Evolutionary conservation across 2,113 vertebrate species (phyloP), one percentile per base, ranked within the genome.

Genomic region (Danio rerio): DNA sequence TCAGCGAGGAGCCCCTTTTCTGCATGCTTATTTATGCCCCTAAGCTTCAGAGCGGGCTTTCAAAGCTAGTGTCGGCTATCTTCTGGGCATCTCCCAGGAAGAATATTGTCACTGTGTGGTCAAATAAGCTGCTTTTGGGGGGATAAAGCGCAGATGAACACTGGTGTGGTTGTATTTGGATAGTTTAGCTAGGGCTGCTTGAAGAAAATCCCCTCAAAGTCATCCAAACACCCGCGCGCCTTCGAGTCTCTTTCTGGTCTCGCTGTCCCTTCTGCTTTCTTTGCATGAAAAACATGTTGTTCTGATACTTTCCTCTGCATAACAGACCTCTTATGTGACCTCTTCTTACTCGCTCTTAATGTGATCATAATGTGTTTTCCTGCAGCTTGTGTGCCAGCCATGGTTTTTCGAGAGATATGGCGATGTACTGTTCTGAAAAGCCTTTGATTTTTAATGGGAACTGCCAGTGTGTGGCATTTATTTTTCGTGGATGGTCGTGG

Each of bases 81-180:
- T 86, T 71, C 56, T 52, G 70, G 63, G 81, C 86, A 89, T 92
- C 90, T 92, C 87, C 88, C 88, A 89, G 89, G 87, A 91, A 84
- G 91, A 93, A 93, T 90, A 92, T 83, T 86, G 89, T 90, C 90
- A 91, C 85, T 93, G 89, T 92, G 91, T 90, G 92, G 90, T 90
- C 91, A 91, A 89, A 86, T 91, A 90, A 89, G 88, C 87, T 86
- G 74, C 71, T 75, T 88, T 81, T 74, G 18, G 3, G 81, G 83
- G 87, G 89, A 86, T 89, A 83, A 88, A 86, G 87, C 86, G 86
- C 87, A 92, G 88, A 89, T 90, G 88, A 92, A 90, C 90, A 88
- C 88, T 89, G 89, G 88, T 89, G 91, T 92, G 91, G 89, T 92
- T 89, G 58, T 93, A 89, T 93, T 93, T 94, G 86, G 87, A 92